Percentiles rank a stretch among this genome's conserved stretches.
These are phyloP conservation scores for Meiosimyza decipiens DNA, from an alignment of 2,888 invertebrate species.

Conservation along the genomic window DNA sequence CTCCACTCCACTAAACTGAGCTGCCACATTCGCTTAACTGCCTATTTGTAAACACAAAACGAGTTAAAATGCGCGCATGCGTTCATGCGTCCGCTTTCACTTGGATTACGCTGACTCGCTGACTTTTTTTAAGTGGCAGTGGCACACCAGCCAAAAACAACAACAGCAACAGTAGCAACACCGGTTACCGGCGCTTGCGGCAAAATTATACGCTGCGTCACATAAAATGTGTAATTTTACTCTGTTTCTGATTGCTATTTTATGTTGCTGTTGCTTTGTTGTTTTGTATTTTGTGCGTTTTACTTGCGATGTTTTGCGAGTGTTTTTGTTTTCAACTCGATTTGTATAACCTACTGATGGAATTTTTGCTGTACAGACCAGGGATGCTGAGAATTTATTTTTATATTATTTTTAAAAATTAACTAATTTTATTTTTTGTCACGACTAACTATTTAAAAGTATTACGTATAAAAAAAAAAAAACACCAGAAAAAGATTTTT, in stretches of 20 bases:
- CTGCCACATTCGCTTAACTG: not conserved
- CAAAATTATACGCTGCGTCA: constrained; percentile 34
- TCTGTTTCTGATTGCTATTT: constrained; percentile 46
- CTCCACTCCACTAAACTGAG: too few relatives aligned
- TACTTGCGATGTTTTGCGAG: not conserved
- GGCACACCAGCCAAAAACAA: constrained; percentile 53
- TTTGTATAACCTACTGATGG: not conserved
- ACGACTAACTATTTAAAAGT: too few relatives aligned
- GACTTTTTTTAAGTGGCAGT: constrained; percentile 50
- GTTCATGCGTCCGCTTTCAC: constrained; percentile 50
- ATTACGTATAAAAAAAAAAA: too few relatives aligned
- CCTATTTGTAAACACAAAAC: constrained; percentile 25
- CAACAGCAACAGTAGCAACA: constrained; percentile 38
- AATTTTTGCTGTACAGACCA: not conserved
- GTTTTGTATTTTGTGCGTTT: constrained; percentile 53
- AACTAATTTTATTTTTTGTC: too few relatives aligned
- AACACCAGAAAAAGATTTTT: too few relatives aligned
- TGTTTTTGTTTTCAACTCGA: not conserved
- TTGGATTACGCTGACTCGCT: constrained; percentile 39
- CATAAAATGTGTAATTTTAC: constrained; percentile 5
- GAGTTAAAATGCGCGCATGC: constrained; percentile 22
- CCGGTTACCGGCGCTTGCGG: constrained; percentile 31
- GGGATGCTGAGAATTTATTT: not conserved
- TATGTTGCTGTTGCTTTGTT: constrained; percentile 55
- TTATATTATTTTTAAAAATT: not conserved